Base-by-base conservation (phyloP, 1,140 invertebrate genomes). In the Pentalonia nigronervosa region DNA sequence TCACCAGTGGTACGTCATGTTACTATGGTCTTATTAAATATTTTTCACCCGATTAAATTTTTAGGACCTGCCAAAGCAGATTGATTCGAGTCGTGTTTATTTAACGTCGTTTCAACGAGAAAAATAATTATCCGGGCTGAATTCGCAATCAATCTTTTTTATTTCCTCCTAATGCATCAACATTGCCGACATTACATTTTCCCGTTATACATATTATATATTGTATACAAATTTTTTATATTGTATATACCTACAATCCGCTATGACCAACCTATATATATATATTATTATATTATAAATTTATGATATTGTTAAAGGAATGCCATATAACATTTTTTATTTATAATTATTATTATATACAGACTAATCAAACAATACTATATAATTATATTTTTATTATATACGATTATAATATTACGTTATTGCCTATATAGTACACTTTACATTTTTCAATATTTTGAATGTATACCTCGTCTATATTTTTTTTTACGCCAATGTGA, bases 251-350 rank as follows among this genome's bases (percentile, higher is more conserved):
- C 4, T 83, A 36, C 3, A 30, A 76, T 41, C 36, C 41, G 2
- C 21, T 83, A 23, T 8, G 34, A 3, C 20, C 34, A 36, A 34
- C 20, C 34, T 21, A 83, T 83, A 81, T 9, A 36, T 67, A 21
- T n/a, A 56, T 23, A 56, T 60, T 60, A 25, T 67, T 34, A 36
- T 36, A 17, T 36, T 36, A 83, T 83, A 7, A 36, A 36, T 23
- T 90, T 88, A 45, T 90, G 36, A 60, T 60, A 90, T 90, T 34
- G 36, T 90, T 60, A 41, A 90, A 90, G 88, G 88, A 30, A 90
- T 90, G 88, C 88, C 88, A 90, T 90, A 90, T 88, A 88, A 90
- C 88, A 60, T 90, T 90, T 90, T 60, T 90, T 41, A 60, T 90
- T 60, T 41, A 60, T 30, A 36, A 23, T 50, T 88, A 47, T 25